Evolutionary conservation across 2,888 invertebrate species (phyloP).

Genomic region (Euspilapteryx auroguttella): DNA sequence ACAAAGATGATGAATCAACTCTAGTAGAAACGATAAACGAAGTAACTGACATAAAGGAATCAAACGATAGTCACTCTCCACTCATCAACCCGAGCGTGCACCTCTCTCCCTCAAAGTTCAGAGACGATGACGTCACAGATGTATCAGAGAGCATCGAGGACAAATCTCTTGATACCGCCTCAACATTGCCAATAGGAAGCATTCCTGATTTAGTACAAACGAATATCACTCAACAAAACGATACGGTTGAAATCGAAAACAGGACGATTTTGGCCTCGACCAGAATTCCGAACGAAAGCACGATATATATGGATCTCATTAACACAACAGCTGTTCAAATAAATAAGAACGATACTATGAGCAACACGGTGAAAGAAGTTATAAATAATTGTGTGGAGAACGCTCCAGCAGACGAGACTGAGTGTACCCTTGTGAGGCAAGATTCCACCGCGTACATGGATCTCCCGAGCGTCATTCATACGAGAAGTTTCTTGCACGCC

Average conservation of each 20-base stretch:
- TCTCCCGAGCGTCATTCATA: constrained; percentile 31
- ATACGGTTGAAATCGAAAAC: not conserved
- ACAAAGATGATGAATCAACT: not conserved
- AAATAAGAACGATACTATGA: constrained; percentile 16
- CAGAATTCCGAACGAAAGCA: constrained; percentile 18
- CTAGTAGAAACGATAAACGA: constrained; percentile 1
- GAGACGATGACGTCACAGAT: not conserved
- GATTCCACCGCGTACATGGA: constrained; percentile 48
- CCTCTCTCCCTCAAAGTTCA: too few relatives aligned
- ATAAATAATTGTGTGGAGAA: constrained; percentile 18
- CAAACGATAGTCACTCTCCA: too few relatives aligned
- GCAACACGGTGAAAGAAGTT: constrained; percentile 15
- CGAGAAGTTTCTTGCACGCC: constrained; percentile 26
- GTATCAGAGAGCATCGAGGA: constrained; percentile 2
- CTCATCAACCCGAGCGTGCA: too few relatives aligned
- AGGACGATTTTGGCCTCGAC: not conserved
- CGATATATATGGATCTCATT: constrained; percentile 41
- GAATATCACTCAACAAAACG: too few relatives aligned
- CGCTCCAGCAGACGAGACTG: constrained; percentile 9
- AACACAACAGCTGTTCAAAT: constrained; percentile 24
- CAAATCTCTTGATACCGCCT: constrained; percentile 2
- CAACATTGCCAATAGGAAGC: constrained; percentile 3
- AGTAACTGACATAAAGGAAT: too few relatives aligned
- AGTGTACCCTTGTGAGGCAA: constrained; percentile 17
- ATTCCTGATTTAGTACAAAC: constrained; percentile 4